Evolutionary conservation across 2,113 vertebrate species (phyloP).

Genomic region (Scalopus aquaticus): DNA sequence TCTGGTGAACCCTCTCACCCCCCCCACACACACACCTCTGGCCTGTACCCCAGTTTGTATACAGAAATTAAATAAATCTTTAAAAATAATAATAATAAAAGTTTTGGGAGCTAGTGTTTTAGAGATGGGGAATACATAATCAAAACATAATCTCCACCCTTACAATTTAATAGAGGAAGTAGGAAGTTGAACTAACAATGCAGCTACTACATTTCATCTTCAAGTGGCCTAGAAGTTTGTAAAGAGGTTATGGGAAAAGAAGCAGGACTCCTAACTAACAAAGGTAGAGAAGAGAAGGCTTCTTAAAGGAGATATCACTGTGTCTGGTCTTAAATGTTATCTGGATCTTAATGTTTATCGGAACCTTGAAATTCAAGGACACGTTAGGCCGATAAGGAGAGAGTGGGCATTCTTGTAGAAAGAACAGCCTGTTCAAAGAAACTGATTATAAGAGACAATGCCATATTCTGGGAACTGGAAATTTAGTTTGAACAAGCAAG

Average conservation of each 20-base stretch:
- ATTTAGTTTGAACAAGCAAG: background rate
- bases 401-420: background rate
- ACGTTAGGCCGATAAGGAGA: background rate
- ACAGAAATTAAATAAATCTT: no score
- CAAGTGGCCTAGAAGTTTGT: background rate
- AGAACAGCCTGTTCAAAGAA: background rate
- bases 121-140: background rate
- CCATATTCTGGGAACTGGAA: background rate
- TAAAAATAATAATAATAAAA: no score
- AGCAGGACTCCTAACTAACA: background rate
- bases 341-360: background rate
- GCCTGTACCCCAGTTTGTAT: no score
- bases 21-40: no score
- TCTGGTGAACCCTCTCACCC: no score
- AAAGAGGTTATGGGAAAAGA: background rate
- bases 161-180: fast-evolving
- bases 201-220: background rate
- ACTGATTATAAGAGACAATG: background rate
- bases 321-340: background rate
- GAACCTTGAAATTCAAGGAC: background rate
- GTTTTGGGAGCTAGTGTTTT: background rate
- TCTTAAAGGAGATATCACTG: background rate
- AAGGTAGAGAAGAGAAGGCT: background rate
- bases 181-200: background rate
- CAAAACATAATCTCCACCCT: background rate